A percentile compares a stretch with the other conserved stretches of the same genome.
Evolutionary conservation across 2,888 invertebrate genomes (phyloP).

Genomic region (Temnothorax rugatulus): DNA sequence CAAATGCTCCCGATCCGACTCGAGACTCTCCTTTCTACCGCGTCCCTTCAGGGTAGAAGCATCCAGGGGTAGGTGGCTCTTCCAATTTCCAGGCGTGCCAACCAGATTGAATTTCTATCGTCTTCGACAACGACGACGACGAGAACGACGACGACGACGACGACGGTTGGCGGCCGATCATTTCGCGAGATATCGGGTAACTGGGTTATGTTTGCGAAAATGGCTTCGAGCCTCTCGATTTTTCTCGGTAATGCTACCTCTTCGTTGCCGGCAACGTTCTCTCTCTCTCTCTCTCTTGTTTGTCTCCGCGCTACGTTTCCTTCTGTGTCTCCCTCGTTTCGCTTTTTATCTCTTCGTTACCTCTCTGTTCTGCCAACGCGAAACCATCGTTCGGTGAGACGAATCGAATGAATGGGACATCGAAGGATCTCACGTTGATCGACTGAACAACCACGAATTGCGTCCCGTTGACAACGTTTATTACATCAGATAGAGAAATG

Average conservation of each 20-base stretch:
- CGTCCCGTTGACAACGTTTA: conserved; percentile 48
- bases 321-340: neutral
- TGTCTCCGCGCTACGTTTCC: neutral
- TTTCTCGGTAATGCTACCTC: conserved; percentile 73
- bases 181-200: conserved; percentile 81
- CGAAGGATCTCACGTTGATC: conserved; percentile 63
- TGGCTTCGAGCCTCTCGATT: conserved; percentile 76
- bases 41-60: conserved; percentile 63
- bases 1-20: conserved; percentile 71
- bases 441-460: conserved; percentile 54
- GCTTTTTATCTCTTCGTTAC: conserved; percentile 34
- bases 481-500: conserved; percentile 38
- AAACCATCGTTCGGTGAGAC: conserved; percentile 48
- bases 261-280: conserved; percentile 30
- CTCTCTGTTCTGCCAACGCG: conserved; percentile 21
- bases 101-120: conserved; percentile 85
- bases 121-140: conserved; percentile 70
- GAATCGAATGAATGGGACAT: conserved; percentile 67
- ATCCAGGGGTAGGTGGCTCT: conserved; percentile 77
- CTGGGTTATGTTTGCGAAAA: conserved; percentile 82
- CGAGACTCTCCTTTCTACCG: conserved; percentile 53
- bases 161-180: conserved; percentile 79
- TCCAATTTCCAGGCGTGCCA: conserved; percentile 83
- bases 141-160: conserved; percentile 53
- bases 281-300: neutral